These are phyloP conservation scores for Hofmannophila pseudospretella DNA, from an alignment of 2,888 invertebrate species.

Conservation along the genomic window DNA sequence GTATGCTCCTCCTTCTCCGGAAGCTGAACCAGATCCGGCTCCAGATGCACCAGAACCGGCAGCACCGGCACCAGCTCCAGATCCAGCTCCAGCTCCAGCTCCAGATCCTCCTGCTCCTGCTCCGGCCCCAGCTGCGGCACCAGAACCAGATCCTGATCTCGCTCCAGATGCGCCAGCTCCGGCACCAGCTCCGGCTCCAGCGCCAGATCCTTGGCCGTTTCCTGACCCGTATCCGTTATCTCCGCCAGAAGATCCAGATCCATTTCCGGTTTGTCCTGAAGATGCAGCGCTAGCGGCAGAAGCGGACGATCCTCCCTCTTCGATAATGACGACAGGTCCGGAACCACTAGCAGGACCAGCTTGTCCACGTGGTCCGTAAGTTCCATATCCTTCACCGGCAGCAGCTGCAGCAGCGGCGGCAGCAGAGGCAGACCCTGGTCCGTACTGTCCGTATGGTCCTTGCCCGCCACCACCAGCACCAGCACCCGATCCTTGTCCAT, in stretches of 20 bases:
- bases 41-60: neutral
- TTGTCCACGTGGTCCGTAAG: too few species aligned
- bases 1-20: neutral
- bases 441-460: too few species aligned
- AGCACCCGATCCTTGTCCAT: constrained; percentile 4
- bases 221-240: constrained; percentile 2
- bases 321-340: constrained; percentile 4
- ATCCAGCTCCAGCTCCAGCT: neutral
- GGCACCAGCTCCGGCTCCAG: too few species aligned
- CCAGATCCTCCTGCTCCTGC: constrained; percentile 1
- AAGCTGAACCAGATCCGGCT: constrained; percentile 3
- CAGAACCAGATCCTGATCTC: neutral
- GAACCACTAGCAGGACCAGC: constrained; percentile 1
- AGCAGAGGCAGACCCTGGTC: neutral
- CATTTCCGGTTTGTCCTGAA: neutral
- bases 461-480: neutral
- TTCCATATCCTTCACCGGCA: too few species aligned
- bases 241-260: too few species aligned
- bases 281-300: neutral
- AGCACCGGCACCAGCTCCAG: constrained; percentile 1
- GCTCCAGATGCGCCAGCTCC: too few species aligned
- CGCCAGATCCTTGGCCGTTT: too few species aligned
- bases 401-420: too few species aligned
- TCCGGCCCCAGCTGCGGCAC: neutral
- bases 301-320: constrained; percentile 3